Evolutionary conservation across 2,888 invertebrate species (phyloP).

Genomic region (Agrochola circellaris): DNA sequence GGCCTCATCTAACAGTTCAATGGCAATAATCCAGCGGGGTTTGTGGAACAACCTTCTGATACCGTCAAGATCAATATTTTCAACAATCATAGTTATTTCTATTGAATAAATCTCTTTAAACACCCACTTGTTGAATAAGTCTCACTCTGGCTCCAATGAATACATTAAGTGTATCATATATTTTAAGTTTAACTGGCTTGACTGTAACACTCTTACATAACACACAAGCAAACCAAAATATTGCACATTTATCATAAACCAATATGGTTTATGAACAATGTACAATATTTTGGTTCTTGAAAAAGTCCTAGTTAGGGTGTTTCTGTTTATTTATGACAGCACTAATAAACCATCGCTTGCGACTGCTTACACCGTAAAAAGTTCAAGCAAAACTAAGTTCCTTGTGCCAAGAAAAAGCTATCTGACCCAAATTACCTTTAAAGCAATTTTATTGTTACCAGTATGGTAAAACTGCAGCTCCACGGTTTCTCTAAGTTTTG

Average conservation of each 20-base stretch:
- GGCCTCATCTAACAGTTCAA: background rate
- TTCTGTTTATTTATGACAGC: background rate
- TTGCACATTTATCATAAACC: background rate
- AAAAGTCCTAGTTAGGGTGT: background rate
- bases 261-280: background rate
- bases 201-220: slow-evolving; percentile 4
- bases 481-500: background rate
- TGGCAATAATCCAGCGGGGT: background rate
- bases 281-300: background rate
- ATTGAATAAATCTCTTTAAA: slow-evolving; percentile 15
- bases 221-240: background rate
- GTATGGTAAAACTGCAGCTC: background rate
- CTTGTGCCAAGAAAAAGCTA: too few relatives aligned
- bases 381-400: too few relatives aligned
- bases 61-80: background rate
- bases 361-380: too few relatives aligned
- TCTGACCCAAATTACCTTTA: background rate
- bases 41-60: background rate
- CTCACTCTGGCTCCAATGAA: background rate
- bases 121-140: slow-evolving; percentile 8
- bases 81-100: background rate
- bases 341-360: too few relatives aligned
- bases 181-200: background rate
- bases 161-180: background rate
- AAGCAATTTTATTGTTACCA: background rate